phyloP scores from a whole-genome alignment of 1,140 invertebrate species.

The Cotesia typhae region DNA sequence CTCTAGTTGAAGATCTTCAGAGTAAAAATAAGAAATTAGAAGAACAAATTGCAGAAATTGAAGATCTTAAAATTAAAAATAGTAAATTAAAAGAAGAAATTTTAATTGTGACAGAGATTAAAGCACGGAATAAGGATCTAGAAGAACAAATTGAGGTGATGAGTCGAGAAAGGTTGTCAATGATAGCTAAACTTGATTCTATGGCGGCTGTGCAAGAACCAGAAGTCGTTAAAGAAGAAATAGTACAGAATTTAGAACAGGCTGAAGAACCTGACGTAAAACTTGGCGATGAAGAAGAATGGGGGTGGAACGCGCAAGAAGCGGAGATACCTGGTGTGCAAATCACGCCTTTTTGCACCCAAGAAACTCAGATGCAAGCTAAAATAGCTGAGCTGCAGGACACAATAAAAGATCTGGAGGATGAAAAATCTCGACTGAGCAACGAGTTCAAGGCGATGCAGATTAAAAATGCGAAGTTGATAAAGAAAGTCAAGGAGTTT shows the following conservation, averaged over 20 bases:
- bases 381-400: slow-evolving; percentile 63
- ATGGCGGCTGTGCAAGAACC: neutral
- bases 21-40: too few relatives aligned
- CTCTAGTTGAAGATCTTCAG: too few relatives aligned
- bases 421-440: slow-evolving; percentile 62
- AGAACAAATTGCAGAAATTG: too few relatives aligned
- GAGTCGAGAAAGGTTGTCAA: neutral
- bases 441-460: slow-evolving; percentile 71
- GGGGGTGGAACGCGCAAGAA: slow-evolving; percentile 69
- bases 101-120: too few relatives aligned
- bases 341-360: slow-evolving; percentile 36
- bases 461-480: slow-evolving; percentile 73
- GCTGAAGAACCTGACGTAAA: slow-evolving; percentile 33
- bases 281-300: slow-evolving; percentile 65
- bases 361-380: slow-evolving; percentile 47
- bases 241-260: neutral
- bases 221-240: neutral
- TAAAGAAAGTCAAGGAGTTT: slow-evolving; percentile 80
- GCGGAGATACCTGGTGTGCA: slow-evolving; percentile 56
- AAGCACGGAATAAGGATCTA: neutral
- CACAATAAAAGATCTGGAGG: slow-evolving; percentile 64
- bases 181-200: neutral
- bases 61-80: too few relatives aligned
- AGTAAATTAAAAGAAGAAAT: too few relatives aligned
- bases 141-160: neutral